Percentiles rank a stretch among this genome's conserved stretches.
Evolutionary conservation across 2,888 invertebrate species (phyloP).

Genomic region (Lordiphosa fenestrarum): DNA sequence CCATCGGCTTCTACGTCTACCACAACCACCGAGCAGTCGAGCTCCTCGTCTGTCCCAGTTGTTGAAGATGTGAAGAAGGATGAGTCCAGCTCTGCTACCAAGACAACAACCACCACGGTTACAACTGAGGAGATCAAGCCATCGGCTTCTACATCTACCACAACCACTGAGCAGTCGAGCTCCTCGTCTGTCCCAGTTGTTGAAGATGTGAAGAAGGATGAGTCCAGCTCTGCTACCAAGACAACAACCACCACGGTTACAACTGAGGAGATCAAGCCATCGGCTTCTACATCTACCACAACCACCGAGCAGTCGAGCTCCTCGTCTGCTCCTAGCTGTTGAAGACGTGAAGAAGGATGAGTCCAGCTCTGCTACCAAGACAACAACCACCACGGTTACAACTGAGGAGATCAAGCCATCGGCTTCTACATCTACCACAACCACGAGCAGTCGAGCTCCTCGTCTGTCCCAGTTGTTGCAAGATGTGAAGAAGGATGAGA

Average conservation of each 20-base stretch:
- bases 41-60: no score
- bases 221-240: constrained; percentile 8
- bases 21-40: neutral
- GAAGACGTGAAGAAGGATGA: neutral
- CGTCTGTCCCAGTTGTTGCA: neutral
- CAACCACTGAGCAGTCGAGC: constrained; percentile 6
- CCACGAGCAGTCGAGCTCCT: neutral
- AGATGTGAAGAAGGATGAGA: no score
- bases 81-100: no score
- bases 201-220: neutral
- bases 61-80: no score
- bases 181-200: neutral
- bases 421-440: neutral
- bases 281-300: neutral
- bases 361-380: constrained; percentile 1
- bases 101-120: no score
- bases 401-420: neutral
- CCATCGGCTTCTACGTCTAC: neutral
- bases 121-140: no score
- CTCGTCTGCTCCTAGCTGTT: neutral
- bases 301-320: neutral
- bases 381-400: constrained; percentile 1
- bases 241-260: constrained; percentile 12
- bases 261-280: neutral
- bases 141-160: constrained; percentile 1